Percentiles rank a stretch among this genome's conserved stretches.
Conservation (phyloP, 2,113 vertebrate species). For the Pluvialis apricaria region DNA sequence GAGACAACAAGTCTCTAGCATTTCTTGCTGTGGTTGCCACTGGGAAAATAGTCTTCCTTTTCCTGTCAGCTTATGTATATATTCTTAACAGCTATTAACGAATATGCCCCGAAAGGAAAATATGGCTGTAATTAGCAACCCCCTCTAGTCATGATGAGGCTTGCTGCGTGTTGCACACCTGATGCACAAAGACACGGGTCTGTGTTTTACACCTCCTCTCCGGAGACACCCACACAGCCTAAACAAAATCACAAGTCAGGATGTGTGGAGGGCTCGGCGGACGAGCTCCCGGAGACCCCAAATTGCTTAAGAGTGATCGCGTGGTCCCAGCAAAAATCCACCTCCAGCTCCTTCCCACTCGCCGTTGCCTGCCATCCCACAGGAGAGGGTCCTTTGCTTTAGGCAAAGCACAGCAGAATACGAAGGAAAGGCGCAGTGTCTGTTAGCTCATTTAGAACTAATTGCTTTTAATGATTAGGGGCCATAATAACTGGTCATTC, state of each 20-base stretch:
- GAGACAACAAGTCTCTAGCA: not conserved
- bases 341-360: not conserved
- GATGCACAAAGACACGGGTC: slow-evolving; percentile 1
- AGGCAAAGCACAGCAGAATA: not conserved
- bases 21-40: slow-evolving; percentile 11
- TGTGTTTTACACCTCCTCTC: slow-evolving; percentile 10
- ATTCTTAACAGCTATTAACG: slow-evolving; percentile 2
- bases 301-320: not conserved
- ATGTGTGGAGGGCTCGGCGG: not conserved
- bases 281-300: not conserved
- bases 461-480: not conserved
- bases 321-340: not conserved
- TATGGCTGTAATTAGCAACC: slow-evolving; percentile 43
- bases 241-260: not conserved
- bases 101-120: slow-evolving; percentile 15
- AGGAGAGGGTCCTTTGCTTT: not conserved
- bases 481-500: not conserved
- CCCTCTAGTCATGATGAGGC: slow-evolving; percentile 3
- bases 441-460: not conserved
- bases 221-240: not conserved
- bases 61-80: not conserved
- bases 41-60: slow-evolving; percentile 46
- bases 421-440: not conserved
- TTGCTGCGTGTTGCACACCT: slow-evolving; percentile 36
- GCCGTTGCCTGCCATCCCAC: not conserved